A percentile compares a stretch with the other conserved stretches of the same genome.
Conservation (phyloP, 2,888 invertebrate species). For the Ochropleura leucogaster region DNA sequence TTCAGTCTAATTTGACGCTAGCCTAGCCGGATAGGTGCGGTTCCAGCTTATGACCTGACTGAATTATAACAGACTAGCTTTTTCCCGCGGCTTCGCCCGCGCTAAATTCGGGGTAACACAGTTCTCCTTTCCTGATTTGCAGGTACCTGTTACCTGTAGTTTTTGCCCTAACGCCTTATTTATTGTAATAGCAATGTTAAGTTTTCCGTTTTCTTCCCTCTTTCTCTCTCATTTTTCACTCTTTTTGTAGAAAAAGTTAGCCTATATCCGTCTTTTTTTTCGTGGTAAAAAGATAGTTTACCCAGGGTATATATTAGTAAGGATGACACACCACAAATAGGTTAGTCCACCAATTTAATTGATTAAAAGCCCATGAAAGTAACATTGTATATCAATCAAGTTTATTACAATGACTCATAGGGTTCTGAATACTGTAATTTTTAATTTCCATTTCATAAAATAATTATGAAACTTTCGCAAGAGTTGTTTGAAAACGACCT, state of each 20-base stretch:
- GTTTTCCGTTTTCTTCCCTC: too few species aligned
- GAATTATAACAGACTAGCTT: neutral
- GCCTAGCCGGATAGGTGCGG: conserved; percentile 11
- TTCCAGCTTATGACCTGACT: neutral
- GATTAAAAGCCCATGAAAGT: conserved; percentile 33
- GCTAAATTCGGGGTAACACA: too few species aligned
- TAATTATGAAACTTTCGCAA: conserved; percentile 1
- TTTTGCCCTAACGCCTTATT: too few species aligned
- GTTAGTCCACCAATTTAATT: conserved; percentile 26
- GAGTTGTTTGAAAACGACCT: conserved; percentile 4
- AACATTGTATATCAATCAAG: conserved; percentile 31
- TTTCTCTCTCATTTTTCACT: too few species aligned
- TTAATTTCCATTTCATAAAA: conserved; percentile 15
- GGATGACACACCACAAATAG: conserved; percentile 8
- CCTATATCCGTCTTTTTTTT: too few species aligned
- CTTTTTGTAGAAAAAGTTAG: too few species aligned
- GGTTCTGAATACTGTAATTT: conserved; percentile 2
- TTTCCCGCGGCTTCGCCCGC: too few species aligned
- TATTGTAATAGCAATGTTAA: too few species aligned
- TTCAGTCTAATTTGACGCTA: conserved; percentile 15
- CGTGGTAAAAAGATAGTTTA: too few species aligned
- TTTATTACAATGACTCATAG: conserved; percentile 50
- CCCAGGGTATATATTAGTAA: too few species aligned
- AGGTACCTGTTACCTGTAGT: too few species aligned
- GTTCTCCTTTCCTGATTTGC: too few species aligned